These are phyloP conservation scores for Drosophila lacertosa DNA, from an alignment of 1,140 invertebrate species.

Conservation along the genomic window DNA sequence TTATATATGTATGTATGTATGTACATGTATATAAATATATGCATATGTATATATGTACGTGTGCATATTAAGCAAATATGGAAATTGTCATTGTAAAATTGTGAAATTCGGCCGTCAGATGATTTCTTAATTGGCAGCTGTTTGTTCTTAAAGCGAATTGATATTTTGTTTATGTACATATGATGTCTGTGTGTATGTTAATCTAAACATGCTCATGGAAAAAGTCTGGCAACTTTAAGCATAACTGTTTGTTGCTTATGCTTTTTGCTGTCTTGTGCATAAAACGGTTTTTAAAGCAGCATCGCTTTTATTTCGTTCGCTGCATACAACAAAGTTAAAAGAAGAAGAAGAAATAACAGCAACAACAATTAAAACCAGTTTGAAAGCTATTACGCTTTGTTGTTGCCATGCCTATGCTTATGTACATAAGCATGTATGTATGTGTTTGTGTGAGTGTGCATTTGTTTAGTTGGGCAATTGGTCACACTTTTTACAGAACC, in stretches of 20 bases:
- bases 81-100: conserved; percentile 45
- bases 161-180: conserved; percentile 12
- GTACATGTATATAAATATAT: neutral
- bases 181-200: neutral
- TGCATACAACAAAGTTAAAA: conserved; percentile 31
- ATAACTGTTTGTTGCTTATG: conserved; percentile 15
- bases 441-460: conserved; percentile 37
- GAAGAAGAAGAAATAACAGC: conserved; percentile 20
- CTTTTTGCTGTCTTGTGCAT: neutral
- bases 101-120: conserved; percentile 38
- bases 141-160: conserved; percentile 10
- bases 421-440: neutral
- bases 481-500: conserved; percentile 32
- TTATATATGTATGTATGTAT: neutral
- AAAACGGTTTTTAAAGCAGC: conserved; percentile 41
- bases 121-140: conserved; percentile 18
- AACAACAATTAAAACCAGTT: conserved; percentile 69
- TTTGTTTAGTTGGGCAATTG: conserved; percentile 60
- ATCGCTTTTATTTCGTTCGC: conserved; percentile 37
- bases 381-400: conserved; percentile 69
- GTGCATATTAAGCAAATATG: conserved; percentile 34
- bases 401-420: conserved; percentile 52
- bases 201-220: neutral
- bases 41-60: conserved; percentile 4
- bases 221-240: conserved; percentile 12